These are phyloP conservation scores for Cephus rjabovi DNA, from an alignment of 2,888 invertebrate species.

Conservation along the genomic window DNA sequence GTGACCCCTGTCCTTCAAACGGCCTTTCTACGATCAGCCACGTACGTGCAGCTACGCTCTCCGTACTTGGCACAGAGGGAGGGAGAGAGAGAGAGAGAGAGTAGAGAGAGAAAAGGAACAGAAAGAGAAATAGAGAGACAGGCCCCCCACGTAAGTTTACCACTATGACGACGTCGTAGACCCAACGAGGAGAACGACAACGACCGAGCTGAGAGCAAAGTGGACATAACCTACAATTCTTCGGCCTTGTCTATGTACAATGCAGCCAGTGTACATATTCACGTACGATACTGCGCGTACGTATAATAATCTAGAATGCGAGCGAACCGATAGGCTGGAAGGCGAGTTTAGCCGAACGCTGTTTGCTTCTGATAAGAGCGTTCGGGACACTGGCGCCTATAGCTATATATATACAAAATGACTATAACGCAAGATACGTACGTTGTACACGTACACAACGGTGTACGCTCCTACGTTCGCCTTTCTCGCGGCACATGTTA, in stretches of 20 bases:
- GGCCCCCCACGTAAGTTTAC: slow-evolving; percentile 6
- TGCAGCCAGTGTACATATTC: neutral
- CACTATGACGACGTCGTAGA: neutral
- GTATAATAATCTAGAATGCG: slow-evolving; percentile 17
- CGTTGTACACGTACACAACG: too few species aligned
- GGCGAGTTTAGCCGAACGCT: slow-evolving; percentile 34
- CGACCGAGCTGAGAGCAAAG: slow-evolving; percentile 2
- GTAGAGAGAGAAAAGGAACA: slow-evolving; percentile 4
- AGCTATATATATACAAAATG: too few species aligned
- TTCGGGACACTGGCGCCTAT: slow-evolving; percentile 35
- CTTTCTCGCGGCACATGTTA: too few species aligned
- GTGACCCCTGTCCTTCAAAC: slow-evolving; percentile 61
- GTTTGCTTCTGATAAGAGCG: slow-evolving; percentile 38
- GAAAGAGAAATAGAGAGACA: slow-evolving; percentile 20
- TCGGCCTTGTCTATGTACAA: slow-evolving; percentile 4
- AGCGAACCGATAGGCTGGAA: slow-evolving; percentile 29
- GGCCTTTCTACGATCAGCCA: slow-evolving; percentile 54
- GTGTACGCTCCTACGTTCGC: too few species aligned
- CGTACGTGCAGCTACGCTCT: neutral
- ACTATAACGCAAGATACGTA: too few species aligned
- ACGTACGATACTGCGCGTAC: neutral
- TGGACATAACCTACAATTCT: slow-evolving; percentile 9
- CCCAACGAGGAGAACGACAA: too few species aligned
- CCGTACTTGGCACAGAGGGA: neutral
- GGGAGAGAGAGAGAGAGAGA: slow-evolving; percentile 13